Percentiles rank a stretch among this genome's conserved stretches.
Evolutionary conservation across 2,113 vertebrate species (phyloP).

Genomic region (Todiramphus saurophagus): DNA sequence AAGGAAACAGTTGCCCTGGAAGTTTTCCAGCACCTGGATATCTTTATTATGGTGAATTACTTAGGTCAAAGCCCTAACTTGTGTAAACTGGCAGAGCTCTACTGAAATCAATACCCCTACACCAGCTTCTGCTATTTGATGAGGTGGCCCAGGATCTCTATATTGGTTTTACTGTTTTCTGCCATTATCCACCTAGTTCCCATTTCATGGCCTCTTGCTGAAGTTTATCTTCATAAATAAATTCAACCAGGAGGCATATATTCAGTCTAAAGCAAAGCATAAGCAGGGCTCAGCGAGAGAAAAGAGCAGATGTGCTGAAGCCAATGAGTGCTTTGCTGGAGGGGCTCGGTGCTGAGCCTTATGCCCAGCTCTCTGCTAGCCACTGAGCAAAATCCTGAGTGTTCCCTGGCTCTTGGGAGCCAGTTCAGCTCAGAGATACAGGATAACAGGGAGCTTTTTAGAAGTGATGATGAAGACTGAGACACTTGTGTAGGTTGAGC

Average conservation of each 20-base stretch:
- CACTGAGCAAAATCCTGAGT: rapidly evolving
- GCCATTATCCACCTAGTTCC: neutral
- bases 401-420: rapidly evolving
- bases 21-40: conserved; percentile 17
- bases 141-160: neutral
- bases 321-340: neutral
- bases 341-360: neutral
- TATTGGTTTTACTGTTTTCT: conserved; percentile 1
- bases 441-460: neutral
- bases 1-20: neutral
- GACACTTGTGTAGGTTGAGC: neutral
- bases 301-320: neutral
- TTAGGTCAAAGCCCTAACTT: conserved; percentile 5
- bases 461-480: neutral
- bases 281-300: neutral
- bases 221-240: neutral
- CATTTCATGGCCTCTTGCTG: neutral
- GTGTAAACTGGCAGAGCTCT: neutral
- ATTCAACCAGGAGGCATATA: neutral
- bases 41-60: neutral
- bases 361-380: neutral
- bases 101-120: conserved; percentile 25
- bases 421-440: neutral
- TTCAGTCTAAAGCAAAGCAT: neutral
- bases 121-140: neutral